These are phyloP conservation scores for Caenorhabditis sp. DNA, from an alignment of 2,888 invertebrate species.

Conservation along the genomic window DNA sequence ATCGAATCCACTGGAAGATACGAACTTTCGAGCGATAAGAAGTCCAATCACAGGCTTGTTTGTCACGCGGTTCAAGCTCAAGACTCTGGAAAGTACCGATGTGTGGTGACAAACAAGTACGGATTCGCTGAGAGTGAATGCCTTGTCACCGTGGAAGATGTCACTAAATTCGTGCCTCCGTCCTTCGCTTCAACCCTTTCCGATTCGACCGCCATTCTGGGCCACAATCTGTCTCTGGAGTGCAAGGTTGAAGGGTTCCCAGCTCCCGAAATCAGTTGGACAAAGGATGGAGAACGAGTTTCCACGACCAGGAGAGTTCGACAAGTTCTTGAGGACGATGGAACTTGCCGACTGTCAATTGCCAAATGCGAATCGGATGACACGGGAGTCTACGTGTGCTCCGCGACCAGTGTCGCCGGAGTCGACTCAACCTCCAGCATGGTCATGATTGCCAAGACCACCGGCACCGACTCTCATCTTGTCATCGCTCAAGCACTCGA, in stretches of 20 bases:
- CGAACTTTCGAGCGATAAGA: conserved; percentile 54
- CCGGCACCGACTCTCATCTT: conserved; percentile 72
- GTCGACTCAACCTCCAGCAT: conserved; percentile 69
- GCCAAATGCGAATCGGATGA: conserved; percentile 64
- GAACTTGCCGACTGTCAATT: conserved; percentile 67
- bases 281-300: conserved; percentile 74
- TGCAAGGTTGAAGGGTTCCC: conserved; percentile 80
- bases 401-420: conserved; percentile 63
- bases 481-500: conserved; percentile 68
- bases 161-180: conserved; percentile 60
- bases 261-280: conserved; percentile 77
- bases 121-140: conserved; percentile 64
- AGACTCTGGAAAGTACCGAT: conserved; percentile 79
- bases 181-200: conserved; percentile 54
- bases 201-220: conserved; percentile 65
- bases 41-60: conserved; percentile 56
- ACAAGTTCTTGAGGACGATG: conserved; percentile 66
- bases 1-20: conserved; percentile 64
- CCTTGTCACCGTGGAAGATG: conserved; percentile 64
- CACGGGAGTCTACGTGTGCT: conserved; percentile 74
- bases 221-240: conserved; percentile 72
- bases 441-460: conserved; percentile 70
- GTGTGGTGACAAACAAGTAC: conserved; percentile 79
- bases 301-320: conserved; percentile 65
- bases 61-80: conserved; percentile 58